Evolutionary conservation across 2,113 vertebrate species (phyloP), one percentile per base, ranked within the genome.

Genomic region (Pluvianellus socialis): DNA sequence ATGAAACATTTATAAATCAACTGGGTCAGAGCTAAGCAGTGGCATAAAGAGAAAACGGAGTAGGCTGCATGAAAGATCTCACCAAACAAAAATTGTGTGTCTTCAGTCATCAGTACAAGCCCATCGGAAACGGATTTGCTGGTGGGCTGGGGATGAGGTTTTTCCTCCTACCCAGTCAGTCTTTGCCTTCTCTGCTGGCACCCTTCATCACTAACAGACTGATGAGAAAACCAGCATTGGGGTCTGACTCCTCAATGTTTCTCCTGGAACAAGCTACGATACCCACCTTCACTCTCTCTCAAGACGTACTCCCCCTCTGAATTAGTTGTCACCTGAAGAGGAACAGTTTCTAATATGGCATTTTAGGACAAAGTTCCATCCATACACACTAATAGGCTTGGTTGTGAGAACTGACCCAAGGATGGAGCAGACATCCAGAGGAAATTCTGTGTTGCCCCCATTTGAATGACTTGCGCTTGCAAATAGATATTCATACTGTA

Each of bases 101-200:
- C 62, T 75, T 86, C 86, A 70, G 62, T 59, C 40, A 68, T 35
- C 8, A 77, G 52, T 53, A 72, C 38, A 44, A 91, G 42, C 8
- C 59, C 44, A 49, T 21, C 2, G 5, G 23, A 90, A 88, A 68
- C 11, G 18, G 28, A 28, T 70, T 63, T 91, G 14, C 35, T 62
- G 28, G 14, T 42, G 49, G 33, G 21, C 22, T 74, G 56, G 27
- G 56, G 79, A 79, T 47, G 44, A 52, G 15, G 3, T 7, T 76
- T 85, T 88, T 21, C 6, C 15, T 58, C 45, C 62, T 50, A 30
- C 15, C 22, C 35, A 47, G 20, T n/a, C 44, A 79, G 35, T 14
- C 56, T 82, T 84, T 55, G 32, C 55, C 42, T 90, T 92, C 71
- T 73, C 35, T 90, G 45, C 32, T 76, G 85, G 23, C n/a, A 84